A percentile compares a stretch with the other conserved stretches of the same genome.
Evolutionary conservation across 2,888 invertebrate species (phyloP).

Genomic region (Stenodera caucasica): DNA sequence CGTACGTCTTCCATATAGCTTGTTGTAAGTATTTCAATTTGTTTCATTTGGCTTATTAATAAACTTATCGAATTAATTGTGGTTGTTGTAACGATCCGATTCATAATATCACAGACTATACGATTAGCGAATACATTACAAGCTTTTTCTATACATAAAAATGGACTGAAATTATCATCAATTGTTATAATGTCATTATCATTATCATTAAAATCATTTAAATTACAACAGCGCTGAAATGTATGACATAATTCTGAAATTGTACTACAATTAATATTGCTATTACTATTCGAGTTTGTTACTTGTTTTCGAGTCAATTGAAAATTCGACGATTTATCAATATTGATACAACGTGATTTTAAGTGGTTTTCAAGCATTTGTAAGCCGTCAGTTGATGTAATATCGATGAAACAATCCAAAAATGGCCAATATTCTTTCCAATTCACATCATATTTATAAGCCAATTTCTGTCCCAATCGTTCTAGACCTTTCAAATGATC

Average conservation of each 20-base stretch:
- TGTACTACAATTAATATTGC: constrained; percentile 54
- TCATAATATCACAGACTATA: constrained; percentile 63
- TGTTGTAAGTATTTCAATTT: constrained; percentile 67
- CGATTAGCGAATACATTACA: constrained; percentile 71
- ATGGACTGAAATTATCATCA: constrained; percentile 48
- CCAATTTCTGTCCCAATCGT: constrained; percentile 73
- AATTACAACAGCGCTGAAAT: constrained; percentile 61
- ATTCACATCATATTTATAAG: constrained; percentile 70
- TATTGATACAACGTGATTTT: constrained; percentile 42
- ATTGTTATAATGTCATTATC: constrained; percentile 20
- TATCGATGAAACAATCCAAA: constrained; percentile 77
- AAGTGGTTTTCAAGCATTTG: constrained; percentile 74
- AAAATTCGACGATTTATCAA: constrained; percentile 22
- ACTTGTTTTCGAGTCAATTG: constrained; percentile 6
- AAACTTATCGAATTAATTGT: background rate
- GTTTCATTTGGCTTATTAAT: constrained; percentile 63
- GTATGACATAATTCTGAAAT: constrained; percentile 64
- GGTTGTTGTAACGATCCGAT: background rate
- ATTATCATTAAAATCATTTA: constrained; percentile 54
- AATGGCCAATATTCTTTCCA: constrained; percentile 97
- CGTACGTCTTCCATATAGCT: constrained; percentile 71
- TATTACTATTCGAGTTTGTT: background rate
- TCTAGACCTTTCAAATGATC: constrained; percentile 91
- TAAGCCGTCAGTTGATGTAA: constrained; percentile 74
- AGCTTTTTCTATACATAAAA: constrained; percentile 63